phyloP scores from a whole-genome alignment of 1,140 invertebrate species.

The Pogonomyrmex barbatus region DNA sequence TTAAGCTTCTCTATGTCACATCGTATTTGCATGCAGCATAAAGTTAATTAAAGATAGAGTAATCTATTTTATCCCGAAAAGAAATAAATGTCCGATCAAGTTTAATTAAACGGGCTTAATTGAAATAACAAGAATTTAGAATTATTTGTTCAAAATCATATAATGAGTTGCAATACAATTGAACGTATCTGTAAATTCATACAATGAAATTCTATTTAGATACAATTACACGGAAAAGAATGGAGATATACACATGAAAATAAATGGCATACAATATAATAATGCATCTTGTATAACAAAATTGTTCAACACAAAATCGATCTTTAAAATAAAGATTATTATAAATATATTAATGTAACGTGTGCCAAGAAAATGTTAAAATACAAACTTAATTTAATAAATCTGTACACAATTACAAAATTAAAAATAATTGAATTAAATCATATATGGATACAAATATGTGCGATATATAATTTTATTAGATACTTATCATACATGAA shows the following conservation, averaged over 20 bases:
- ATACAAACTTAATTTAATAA: not conserved
- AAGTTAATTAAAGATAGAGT: conserved; percentile 66
- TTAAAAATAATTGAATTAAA: not conserved
- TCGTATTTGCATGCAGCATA: conserved; percentile 24
- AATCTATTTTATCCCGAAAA: conserved; percentile 48
- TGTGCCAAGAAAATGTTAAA: conserved; percentile 1
- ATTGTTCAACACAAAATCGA: not conserved
- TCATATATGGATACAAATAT: not conserved
- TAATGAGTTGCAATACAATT: conserved; percentile 12
- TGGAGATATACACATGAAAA: not conserved
- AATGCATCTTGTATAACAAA: not conserved
- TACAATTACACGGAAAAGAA: conserved; percentile 13
- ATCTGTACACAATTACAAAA: conserved; percentile 6
- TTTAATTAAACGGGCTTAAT: conserved; percentile 48
- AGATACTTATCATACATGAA: not conserved
- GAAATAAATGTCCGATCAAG: conserved; percentile 55
- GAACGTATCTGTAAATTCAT: not conserved
- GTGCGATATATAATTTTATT: not conserved
- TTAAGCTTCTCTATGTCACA: conserved; percentile 19
- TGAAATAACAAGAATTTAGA: conserved; percentile 37
- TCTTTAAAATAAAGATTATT: not conserved
- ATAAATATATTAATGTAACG: conserved; percentile 26
- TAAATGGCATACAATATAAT: conserved; percentile 20
- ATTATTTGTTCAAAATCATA: conserved; percentile 23
- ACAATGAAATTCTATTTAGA: conserved; percentile 33